Base-by-base conservation (phyloP, 2,113 vertebrate genomes). In the Meles meles region DNA sequence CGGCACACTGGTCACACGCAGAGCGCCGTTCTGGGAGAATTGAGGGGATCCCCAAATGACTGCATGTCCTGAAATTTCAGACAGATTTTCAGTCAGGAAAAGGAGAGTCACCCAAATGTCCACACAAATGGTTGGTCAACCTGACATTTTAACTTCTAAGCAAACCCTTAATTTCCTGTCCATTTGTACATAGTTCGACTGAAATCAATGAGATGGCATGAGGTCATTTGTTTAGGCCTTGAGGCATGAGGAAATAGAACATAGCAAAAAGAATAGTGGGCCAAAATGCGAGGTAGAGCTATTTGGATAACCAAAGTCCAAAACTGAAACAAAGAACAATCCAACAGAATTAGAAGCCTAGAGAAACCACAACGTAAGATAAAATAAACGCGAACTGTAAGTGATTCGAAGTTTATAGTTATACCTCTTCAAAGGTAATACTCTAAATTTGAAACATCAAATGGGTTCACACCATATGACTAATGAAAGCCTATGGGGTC, bases 131-230 rank as follows among this genome's bases (percentile, higher is more conserved):
- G 71, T 12, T 90, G 80, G 63, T 83, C 29, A 77, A 11, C 21
- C 39, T 44, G 39, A 39, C 71, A 63, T 95, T 77, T 96, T 88
- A 92, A 65, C 21, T 77, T 90, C 27, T 52, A 88, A 96, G 92
- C 71, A 84, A 96, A 94, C 65, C 76, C 57, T 94, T 77, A 81
- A 74, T 61, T 88, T 90, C 27, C 63, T 69, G 44, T 59, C 80
- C 69, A 77, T 77, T 81, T 88, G 52, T 88, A 67, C 57, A 18
- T 52, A 65, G 69, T 49, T 44, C 63, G n/a, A 92, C 25, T 15
- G 69, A 82, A 96, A 77, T 96, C 85, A 94, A 44, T 79, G 44
- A 92, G 92, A 57, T 84, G 83, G 13, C 39, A 92, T 34, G n/a
- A 97, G 74, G 90, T 87, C 80, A 80, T 94, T 59, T 88, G 21